Percentiles rank a stretch among this genome's conserved stretches.
phyloP scores from a whole-genome alignment of 2,888 invertebrate species.

The Euspilapteryx auroguttella region DNA sequence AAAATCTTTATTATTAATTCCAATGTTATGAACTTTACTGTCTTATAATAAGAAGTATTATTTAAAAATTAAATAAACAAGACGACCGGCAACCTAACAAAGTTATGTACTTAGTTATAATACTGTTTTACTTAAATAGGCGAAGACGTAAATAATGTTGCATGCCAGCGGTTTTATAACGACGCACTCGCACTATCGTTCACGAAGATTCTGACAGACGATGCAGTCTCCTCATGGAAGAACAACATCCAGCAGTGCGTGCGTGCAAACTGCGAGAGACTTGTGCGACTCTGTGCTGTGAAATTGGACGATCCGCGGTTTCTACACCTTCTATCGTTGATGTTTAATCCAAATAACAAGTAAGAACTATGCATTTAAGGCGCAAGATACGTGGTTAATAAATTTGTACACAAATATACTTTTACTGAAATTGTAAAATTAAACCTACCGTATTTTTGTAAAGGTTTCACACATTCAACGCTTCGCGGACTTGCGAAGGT shows the following conservation, averaged over 20 bases:
- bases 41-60: too few relatives aligned
- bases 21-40: too few relatives aligned
- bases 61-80: too few relatives aligned
- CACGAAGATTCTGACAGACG: constrained; percentile 95
- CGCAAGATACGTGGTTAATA: too few relatives aligned
- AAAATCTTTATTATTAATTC: too few relatives aligned
- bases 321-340: constrained; percentile 89
- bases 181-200: constrained; percentile 94
- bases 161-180: constrained; percentile 92
- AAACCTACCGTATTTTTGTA: constrained; percentile 10
- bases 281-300: constrained; percentile 90
- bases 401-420: too few relatives aligned
- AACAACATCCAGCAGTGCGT: constrained; percentile 96
- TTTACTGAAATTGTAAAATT: too few relatives aligned
- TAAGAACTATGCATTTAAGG: too few relatives aligned
- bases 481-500: constrained; percentile 74
- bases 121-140: too few relatives aligned
- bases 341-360: constrained; percentile 94
- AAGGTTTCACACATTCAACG: constrained; percentile 87
- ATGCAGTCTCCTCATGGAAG: constrained; percentile 98
- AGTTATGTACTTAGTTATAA: too few relatives aligned
- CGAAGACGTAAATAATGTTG: constrained; percentile 83
- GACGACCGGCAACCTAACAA: too few relatives aligned
- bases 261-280: constrained; percentile 87
- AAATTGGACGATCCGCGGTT: constrained; percentile 94